phyloP scores from a whole-genome alignment of 2,113 vertebrate genomes.

The Tenebrosternarchus preto region DNA sequence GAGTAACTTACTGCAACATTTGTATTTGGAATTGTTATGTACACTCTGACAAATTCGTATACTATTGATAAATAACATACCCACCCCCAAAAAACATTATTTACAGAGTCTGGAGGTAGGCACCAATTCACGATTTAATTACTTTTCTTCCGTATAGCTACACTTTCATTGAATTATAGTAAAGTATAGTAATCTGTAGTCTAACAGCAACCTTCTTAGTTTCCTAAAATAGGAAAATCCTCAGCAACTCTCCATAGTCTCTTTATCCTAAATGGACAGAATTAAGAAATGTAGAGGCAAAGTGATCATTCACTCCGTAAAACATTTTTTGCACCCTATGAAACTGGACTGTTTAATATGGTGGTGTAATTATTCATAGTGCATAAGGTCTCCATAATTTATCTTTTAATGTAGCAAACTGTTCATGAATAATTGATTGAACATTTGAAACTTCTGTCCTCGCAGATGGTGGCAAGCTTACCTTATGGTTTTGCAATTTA shows the following conservation, averaged over 20 bases:
- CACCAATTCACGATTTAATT: neutral
- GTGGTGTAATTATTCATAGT: neutral
- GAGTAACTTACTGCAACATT: neutral
- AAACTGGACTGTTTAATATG: too few relatives aligned
- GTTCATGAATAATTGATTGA: neutral
- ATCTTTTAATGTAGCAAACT: neutral
- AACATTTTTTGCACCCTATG: too few relatives aligned
- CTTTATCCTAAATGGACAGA: too few relatives aligned
- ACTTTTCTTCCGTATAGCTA: neutral
- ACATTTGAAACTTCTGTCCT: neutral
- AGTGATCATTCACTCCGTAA: too few relatives aligned
- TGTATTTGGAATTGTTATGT: neutral
- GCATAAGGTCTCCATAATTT: neutral
- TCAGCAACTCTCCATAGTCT: conserved; percentile 12
- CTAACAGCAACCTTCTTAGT: neutral
- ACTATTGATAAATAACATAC: neutral
- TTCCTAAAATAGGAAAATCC: conserved; percentile 14
- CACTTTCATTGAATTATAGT: neutral
- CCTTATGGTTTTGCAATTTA: neutral
- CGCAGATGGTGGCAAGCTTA: neutral
- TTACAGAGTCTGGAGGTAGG: neutral
- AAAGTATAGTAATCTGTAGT: neutral
- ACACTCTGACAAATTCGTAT: neutral
- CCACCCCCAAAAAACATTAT: neutral
- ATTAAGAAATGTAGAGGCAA: too few relatives aligned